These are phyloP conservation scores for Anthoptus insignis DNA, from an alignment of 2,888 invertebrate species.

Conservation along the genomic window DNA sequence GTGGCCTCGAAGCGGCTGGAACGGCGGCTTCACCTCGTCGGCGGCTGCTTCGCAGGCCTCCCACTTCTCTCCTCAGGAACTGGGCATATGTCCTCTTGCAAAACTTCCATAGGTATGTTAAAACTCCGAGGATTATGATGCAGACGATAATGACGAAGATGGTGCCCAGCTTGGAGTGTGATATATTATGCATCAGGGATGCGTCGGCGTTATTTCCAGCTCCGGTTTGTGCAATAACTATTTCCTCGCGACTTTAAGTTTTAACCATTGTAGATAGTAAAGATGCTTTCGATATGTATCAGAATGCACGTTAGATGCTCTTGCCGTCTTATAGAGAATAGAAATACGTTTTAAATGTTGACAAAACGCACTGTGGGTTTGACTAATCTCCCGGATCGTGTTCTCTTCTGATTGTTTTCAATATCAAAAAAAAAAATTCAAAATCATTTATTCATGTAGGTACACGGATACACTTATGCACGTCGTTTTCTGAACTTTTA, in stretches of 20 bases:
- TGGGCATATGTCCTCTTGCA: slow-evolving; percentile 15
- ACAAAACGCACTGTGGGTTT: slow-evolving; percentile 15
- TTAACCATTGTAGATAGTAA: slow-evolving; percentile 1
- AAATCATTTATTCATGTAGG: no score
- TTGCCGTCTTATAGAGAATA: neutral
- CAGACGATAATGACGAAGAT: slow-evolving; percentile 3
- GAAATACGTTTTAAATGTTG: neutral
- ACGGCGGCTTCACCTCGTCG: neutral
- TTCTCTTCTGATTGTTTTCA: slow-evolving; percentile 11
- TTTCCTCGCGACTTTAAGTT: slow-evolving; percentile 14
- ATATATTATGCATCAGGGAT: slow-evolving; percentile 7
- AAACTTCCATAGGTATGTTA: neutral
- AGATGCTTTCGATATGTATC: neutral
- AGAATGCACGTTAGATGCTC: neutral
- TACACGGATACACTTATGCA: no score
- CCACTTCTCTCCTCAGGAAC: slow-evolving; percentile 15
- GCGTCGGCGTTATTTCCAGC: neutral
- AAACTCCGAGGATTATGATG: neutral
- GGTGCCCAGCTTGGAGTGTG: slow-evolving; percentile 10
- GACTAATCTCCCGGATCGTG: slow-evolving; percentile 8
- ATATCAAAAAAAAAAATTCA: no score
- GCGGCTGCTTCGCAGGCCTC: slow-evolving; percentile 6
- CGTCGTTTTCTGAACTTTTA: no score
- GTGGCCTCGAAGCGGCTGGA: neutral
- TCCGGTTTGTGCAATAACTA: slow-evolving; percentile 18